Evolutionary conservation across 92 coral and sea anemone genomes (phyloP).

Genomic region (Blastomussa wellsi): DNA sequence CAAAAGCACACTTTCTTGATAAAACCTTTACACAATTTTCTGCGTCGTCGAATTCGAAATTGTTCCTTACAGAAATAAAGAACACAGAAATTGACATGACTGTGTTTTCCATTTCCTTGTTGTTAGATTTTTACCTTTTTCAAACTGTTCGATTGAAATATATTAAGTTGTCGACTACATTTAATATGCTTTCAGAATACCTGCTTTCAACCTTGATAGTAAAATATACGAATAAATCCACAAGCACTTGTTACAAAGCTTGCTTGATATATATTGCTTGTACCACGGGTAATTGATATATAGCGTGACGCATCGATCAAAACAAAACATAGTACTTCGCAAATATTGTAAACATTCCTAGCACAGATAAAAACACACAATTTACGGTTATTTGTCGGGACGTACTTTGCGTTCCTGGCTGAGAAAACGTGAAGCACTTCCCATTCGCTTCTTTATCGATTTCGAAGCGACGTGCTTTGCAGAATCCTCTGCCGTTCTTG

Average conservation of each 20-base stretch:
- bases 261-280: not conserved
- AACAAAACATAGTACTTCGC: conserved; percentile 11
- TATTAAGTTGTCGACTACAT: not conserved
- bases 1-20: not conserved
- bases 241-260: not conserved
- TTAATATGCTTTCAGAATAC: not conserved
- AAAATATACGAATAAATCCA: not conserved
- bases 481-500: conserved; percentile 75
- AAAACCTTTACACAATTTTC: conserved; percentile 1
- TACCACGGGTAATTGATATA: not conserved
- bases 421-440: conserved; percentile 70
- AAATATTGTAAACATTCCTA: conserved; percentile 43
- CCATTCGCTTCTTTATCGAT: conserved; percentile 50
- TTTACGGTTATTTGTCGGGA: not conserved
- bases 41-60: not conserved
- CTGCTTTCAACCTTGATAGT: not conserved
- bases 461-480: conserved; percentile 78
- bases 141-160: not conserved
- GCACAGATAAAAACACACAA: not conserved
- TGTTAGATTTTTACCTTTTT: not conserved
- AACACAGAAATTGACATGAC: conserved; percentile 2
- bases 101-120: not conserved
- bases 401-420: conserved; percentile 25
- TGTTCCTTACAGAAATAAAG: not conserved
- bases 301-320: conserved; percentile 30